Base-by-base conservation (phyloP, 1,140 invertebrate species). In the Cyrtorhinus lividipennis region DNA sequence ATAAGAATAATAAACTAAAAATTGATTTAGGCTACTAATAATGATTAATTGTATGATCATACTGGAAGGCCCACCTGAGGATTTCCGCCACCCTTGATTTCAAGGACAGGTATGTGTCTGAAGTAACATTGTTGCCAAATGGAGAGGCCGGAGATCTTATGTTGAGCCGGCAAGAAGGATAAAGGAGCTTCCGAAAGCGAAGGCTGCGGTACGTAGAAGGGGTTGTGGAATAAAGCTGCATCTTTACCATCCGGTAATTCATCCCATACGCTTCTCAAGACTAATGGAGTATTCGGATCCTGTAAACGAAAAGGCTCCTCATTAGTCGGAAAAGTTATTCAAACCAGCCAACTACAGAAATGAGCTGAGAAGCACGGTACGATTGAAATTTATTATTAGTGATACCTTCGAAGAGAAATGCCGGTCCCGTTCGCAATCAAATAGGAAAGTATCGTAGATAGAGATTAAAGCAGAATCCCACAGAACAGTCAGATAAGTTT, bases 91-190 rank as follows among this genome's bases (percentile, higher is more conserved):
- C 66, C 67, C 13, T 64, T 78, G 56, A 92, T 87, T 72, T 93
- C 87, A 0, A 92, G 77, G 12, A 87, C 80, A 2, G 85, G 82
- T 69, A 92, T 79, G 88, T 90, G 94, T 1, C 91, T 82, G 67
- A 89, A 85, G 74, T 92, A 95, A 75, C 89, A 93, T 70, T 90
- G 88, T 56, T 80, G 77, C 91, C 91, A 95, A n/a, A 95, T 71
- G 58, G 87, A 82, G 64, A 92, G 72, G 66, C 73, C 75, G 3
- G 81, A 73, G 46, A 87, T 74, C 20, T 72, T 71, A 27, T 76
- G 75, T 15, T 77, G 71, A 1, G 83, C 65, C 23, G 63, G 59
- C 8, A 74, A 59, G 13, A 63, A 27, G 57, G 46, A 61, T 5
- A 53, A 22, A 8, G 18, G 8, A 8, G 48, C 5, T 5, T 53